Evolutionary conservation across 2,888 invertebrate species (phyloP).

Genomic region (Cyrtodaria siliqua): DNA sequence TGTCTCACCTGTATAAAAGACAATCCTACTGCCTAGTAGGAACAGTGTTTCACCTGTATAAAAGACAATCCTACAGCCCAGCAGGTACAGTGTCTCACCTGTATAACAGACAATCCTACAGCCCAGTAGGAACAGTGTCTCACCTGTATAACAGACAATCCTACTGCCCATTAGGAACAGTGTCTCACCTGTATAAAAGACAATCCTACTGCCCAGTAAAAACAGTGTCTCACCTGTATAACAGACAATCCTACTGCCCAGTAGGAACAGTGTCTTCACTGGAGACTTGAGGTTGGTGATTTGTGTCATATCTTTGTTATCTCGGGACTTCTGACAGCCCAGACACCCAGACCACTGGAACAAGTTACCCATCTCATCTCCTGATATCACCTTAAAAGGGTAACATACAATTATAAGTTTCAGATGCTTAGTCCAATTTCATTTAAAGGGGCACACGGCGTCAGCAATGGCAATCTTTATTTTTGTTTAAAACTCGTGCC

Average conservation of each 20-base stretch:
- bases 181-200: no score
- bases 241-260: slow-evolving; percentile 49
- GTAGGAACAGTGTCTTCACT: slow-evolving; percentile 42
- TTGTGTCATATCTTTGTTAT: slow-evolving; percentile 35
- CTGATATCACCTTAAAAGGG: slow-evolving; percentile 62
- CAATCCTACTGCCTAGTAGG: no score
- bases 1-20: no score
- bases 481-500: no score
- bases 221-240: slow-evolving; percentile 46
- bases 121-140: background rate
- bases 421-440: no score
- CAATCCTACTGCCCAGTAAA: no score
- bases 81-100: background rate
- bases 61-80: no score
- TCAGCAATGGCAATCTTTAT: no score
- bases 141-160: slow-evolving; percentile 58
- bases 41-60: no score
- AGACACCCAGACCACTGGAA: slow-evolving; percentile 41
- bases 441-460: no score
- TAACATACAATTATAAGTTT: no score
- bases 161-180: slow-evolving; percentile 49
- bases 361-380: slow-evolving; percentile 61
- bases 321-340: slow-evolving; percentile 1
- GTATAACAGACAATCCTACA: no score
- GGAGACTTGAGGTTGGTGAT: slow-evolving; percentile 43